Base-by-base conservation (phyloP, 1,140 invertebrate species). In the Cardiocondyla obscurior region DNA sequence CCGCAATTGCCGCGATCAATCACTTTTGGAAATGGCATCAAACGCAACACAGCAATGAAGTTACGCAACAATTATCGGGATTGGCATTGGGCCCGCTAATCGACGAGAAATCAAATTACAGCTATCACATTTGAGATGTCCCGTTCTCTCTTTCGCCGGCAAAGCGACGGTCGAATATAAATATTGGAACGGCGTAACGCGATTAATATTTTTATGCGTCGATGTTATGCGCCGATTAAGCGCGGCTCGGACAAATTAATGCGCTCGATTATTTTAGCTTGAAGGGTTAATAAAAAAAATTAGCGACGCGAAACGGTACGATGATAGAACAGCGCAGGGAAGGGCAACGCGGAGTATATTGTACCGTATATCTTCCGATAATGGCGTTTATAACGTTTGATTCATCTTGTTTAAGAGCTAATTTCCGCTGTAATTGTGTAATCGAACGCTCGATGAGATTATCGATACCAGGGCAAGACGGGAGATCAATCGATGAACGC, bases 21-120 rank as follows among this genome's bases (percentile, higher is more conserved):
- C 82, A 65, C 72, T 30, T 58, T 44, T 51, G 16, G 19, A 28
- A 44, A 36, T 83, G 73, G 44, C 82, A 51, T 83, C 73, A 33
- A 57, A 69, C 55, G 60, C 64, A 69, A 65, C 8, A 25, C 22
- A 25, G 57, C 36, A 46, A 77, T 36, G 36, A 83, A 82, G 46
- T 79, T 79, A 79, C 72, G 49, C 25, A 79, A 79, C 74, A 79
- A 79, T 79, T 69, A 79, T 69, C 74, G 62, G 55, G 62, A 79
- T 79, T 79, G 46, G 62, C 25, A 79, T 79, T 65, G 74, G 69
- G 62, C 12, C 22, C 25, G 33, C 33, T 53, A 46, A 79, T 79
- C 62, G 60, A 53, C 22, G 62, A 79, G 22, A 55, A 53, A 62
- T 51, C 33, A 64, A 51, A 28, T 65, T 77, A 65, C 42, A 19